Percentiles rank a stretch among this genome's conserved stretches.
These are phyloP conservation scores for Drosophila koepferae DNA, from an alignment of 2,888 invertebrate genomes.

Conservation along the genomic window DNA sequence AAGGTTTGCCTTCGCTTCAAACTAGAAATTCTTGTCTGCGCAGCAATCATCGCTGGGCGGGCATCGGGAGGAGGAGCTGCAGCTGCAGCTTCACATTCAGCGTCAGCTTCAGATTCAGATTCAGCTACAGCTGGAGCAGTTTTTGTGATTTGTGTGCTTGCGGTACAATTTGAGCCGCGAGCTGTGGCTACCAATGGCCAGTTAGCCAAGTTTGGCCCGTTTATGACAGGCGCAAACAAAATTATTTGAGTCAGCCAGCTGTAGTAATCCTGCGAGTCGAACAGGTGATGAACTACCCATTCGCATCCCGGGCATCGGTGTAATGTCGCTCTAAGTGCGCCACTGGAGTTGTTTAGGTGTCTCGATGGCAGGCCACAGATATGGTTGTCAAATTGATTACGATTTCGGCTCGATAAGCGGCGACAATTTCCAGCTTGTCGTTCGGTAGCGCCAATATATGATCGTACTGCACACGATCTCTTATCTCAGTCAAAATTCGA, in stretches of 20 bases:
- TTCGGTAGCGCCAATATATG: slow-evolving; percentile 70
- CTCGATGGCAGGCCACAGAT: slow-evolving; percentile 66
- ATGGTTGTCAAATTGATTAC: slow-evolving; percentile 69
- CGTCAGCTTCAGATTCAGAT: neutral
- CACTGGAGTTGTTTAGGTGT: slow-evolving; percentile 77
- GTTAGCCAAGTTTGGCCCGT: slow-evolving; percentile 55
- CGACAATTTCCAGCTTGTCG: slow-evolving; percentile 49
- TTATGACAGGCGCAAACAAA: slow-evolving; percentile 84
- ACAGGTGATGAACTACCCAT: slow-evolving; percentile 70
- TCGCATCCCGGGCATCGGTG: slow-evolving; percentile 24
- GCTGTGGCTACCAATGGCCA: slow-evolving; percentile 78
- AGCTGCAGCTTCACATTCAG: slow-evolving; percentile 8
- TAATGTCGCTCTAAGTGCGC: slow-evolving; percentile 68
- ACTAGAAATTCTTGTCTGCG: slow-evolving; percentile 77
- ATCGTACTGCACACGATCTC: slow-evolving; percentile 33
- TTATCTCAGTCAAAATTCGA: slow-evolving; percentile 27
- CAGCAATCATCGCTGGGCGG: slow-evolving; percentile 69
- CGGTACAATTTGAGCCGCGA: slow-evolving; percentile 78
- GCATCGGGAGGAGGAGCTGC: slow-evolving; percentile 21
- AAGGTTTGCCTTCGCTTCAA: slow-evolving; percentile 62
- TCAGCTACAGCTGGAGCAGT: slow-evolving; percentile 38
- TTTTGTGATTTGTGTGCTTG: slow-evolving; percentile 77
- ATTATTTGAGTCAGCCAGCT: slow-evolving; percentile 72
- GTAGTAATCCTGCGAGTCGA: slow-evolving; percentile 30
- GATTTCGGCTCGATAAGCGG: slow-evolving; percentile 73